Evolutionary conservation across 2,797 vertebrate species (phyloP).

Genomic region (Lophotriccus pileatus): DNA sequence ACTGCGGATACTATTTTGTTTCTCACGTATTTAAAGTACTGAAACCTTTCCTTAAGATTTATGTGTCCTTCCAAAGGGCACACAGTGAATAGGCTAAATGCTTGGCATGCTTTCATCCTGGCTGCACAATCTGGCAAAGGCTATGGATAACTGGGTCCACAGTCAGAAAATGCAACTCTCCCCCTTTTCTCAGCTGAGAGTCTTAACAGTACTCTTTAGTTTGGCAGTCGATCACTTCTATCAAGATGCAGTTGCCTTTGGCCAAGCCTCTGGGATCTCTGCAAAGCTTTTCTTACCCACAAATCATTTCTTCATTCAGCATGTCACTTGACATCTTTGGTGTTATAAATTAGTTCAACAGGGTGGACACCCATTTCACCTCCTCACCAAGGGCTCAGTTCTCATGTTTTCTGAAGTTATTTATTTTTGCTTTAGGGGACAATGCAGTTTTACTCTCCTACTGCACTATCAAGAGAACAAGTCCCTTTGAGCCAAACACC

Average conservation of each 20-base stretch:
- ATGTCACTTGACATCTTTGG: slow-evolving; percentile 32
- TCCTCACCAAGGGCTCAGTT: slow-evolving; percentile 26
- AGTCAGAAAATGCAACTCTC: background rate
- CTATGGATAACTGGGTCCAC: background rate
- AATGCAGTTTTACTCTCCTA: slow-evolving; percentile 8
- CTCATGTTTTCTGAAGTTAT: slow-evolving; percentile 53
- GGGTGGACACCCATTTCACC: slow-evolving; percentile 35
- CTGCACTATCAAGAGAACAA: background rate
- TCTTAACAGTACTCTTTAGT: background rate
- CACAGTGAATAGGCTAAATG: background rate
- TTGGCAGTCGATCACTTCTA: background rate
- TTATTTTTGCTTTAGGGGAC: slow-evolving; percentile 67
- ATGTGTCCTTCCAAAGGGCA: background rate
- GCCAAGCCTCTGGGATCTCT: slow-evolving; percentile 25
- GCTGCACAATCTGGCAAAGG: background rate
- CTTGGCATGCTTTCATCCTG: background rate
- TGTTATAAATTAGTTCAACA: slow-evolving; percentile 63
- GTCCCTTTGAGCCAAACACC: slow-evolving; percentile 70
- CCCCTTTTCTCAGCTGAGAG: background rate
- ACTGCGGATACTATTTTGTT: background rate
- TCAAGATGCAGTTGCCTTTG: slow-evolving; percentile 20
- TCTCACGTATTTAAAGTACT: background rate
- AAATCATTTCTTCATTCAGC: slow-evolving; percentile 53
- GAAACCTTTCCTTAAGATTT: slow-evolving; percentile 13
- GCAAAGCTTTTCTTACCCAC: slow-evolving; percentile 34